These are phyloP conservation scores for Bagarius yarrelli DNA, from an alignment of 2,113 vertebrate species.

Conservation along the genomic window DNA sequence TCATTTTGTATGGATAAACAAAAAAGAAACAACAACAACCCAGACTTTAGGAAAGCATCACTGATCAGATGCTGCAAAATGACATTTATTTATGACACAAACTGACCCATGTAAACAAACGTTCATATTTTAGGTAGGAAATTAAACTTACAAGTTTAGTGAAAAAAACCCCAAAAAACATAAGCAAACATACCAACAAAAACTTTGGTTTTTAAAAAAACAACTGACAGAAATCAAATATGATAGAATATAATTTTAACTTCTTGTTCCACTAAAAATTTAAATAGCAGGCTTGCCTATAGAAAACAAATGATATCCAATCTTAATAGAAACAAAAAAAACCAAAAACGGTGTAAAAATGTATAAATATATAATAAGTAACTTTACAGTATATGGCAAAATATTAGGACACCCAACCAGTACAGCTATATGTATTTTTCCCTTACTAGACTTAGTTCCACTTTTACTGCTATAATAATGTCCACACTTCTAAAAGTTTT, in stretches of 20 bases:
- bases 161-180: conserved; percentile 31
- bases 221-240: not conserved
- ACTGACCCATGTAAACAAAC: conserved; percentile 47
- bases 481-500: too few relatives aligned
- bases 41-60: conserved; percentile 2
- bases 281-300: not conserved
- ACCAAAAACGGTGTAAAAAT: too few relatives aligned
- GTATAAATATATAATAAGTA: too few relatives aligned
- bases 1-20: conserved; percentile 25
- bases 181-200: conserved; percentile 36
- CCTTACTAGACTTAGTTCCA: too few relatives aligned
- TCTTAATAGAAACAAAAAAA: not conserved
- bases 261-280: not conserved
- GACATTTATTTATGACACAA: conserved; percentile 62
- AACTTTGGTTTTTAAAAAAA: not conserved
- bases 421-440: too few relatives aligned
- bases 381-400: too few relatives aligned
- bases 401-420: too few relatives aligned
- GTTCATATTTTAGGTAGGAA: conserved; percentile 28
- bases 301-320: not conserved
- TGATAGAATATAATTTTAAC: not conserved
- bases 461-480: too few relatives aligned
- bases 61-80: conserved; percentile 48
- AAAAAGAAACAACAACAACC: not conserved
- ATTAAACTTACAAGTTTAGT: conserved; percentile 33